Evolutionary conservation across 2,888 invertebrate genomes (phyloP).

Genomic region (Torymus auratus): DNA sequence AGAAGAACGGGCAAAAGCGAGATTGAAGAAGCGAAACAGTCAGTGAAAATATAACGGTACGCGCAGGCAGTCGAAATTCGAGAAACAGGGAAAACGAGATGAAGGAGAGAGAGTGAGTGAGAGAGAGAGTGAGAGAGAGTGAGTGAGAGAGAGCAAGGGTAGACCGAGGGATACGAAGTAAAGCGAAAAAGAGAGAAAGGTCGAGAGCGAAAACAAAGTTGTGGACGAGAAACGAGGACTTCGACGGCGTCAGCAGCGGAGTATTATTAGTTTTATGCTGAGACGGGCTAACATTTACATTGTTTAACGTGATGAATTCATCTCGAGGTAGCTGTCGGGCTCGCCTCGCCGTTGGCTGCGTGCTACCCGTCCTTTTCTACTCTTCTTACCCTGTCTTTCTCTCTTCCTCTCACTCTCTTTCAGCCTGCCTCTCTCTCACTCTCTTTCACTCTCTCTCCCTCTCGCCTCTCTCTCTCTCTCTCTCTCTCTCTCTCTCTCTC

Average conservation of each 20-base stretch:
- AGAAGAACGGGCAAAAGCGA: neutral
- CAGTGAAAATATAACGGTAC: neutral
- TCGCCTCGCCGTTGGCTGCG: conserved; percentile 55
- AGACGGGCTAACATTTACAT: conserved; percentile 74
- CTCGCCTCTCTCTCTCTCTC: neutral
- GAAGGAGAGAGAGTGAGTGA: neutral
- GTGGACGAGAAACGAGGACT: conserved; percentile 66
- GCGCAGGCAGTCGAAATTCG: conserved; percentile 10
- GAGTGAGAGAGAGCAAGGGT: neutral
- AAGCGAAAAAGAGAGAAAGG: conserved; percentile 60
- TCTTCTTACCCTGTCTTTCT: neutral
- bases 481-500: neutral
- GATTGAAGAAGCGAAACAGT: conserved; percentile 7
- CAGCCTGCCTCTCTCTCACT: neutral
- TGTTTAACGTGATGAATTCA: conserved; percentile 76
- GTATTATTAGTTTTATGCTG: conserved; percentile 73
- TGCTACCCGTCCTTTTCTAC: conserved; percentile 46
- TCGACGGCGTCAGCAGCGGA: conserved; percentile 21
- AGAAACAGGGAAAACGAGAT: conserved; percentile 14
- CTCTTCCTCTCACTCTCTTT: neutral
- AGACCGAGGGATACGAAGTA: conserved; percentile 4
- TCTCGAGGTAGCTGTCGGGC: conserved; percentile 66
- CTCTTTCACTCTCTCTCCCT: conserved; percentile 14
- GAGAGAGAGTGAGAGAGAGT: neutral
- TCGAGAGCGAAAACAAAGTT: conserved; percentile 72